Conservation (phyloP, 2,888 invertebrate species). For the Pediacus dermestoides region DNA sequence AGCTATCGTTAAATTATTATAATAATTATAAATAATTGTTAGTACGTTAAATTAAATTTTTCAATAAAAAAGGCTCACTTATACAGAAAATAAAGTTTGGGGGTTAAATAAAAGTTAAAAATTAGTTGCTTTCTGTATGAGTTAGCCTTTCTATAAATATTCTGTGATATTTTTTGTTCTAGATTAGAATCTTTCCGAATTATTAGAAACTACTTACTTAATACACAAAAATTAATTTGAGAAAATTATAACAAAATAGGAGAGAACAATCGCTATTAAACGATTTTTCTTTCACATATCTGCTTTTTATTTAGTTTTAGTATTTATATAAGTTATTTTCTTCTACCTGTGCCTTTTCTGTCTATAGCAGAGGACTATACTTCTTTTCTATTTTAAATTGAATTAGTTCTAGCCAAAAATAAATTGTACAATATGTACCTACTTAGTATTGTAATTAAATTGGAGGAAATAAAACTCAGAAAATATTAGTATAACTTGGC, state of each 20-base stretch:
- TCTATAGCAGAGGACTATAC: constrained; percentile 42
- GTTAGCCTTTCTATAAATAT: too few relatives aligned
- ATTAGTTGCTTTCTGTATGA: too few relatives aligned
- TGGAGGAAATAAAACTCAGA: too few relatives aligned
- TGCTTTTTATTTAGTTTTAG: constrained; percentile 13
- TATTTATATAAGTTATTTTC: constrained; percentile 29
- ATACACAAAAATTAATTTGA: too few relatives aligned
- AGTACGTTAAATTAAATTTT: constrained; percentile 1
- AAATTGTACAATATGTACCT: constrained; percentile 26
- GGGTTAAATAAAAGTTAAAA: too few relatives aligned
- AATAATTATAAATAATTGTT: background rate
- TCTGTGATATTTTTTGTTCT: constrained; percentile 9
- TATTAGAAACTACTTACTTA: constrained; percentile 4
- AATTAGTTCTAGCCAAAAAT: constrained; percentile 23
- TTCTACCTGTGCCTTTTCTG: constrained; percentile 50
- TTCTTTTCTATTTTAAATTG: constrained; percentile 40
- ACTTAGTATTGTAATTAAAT: constrained; percentile 22
- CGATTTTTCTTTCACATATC: constrained; percentile 20
- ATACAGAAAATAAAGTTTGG: background rate
- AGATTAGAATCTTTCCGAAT: constrained; percentile 10
- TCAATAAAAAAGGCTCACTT: background rate
- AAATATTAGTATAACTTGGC: too few relatives aligned
- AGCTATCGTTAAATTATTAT: background rate
- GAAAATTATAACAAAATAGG: too few relatives aligned
- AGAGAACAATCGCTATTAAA: too few relatives aligned